Conservation (phyloP, 2,888 invertebrate genomes). For the Sphaerophoria rueppellii region DNA sequence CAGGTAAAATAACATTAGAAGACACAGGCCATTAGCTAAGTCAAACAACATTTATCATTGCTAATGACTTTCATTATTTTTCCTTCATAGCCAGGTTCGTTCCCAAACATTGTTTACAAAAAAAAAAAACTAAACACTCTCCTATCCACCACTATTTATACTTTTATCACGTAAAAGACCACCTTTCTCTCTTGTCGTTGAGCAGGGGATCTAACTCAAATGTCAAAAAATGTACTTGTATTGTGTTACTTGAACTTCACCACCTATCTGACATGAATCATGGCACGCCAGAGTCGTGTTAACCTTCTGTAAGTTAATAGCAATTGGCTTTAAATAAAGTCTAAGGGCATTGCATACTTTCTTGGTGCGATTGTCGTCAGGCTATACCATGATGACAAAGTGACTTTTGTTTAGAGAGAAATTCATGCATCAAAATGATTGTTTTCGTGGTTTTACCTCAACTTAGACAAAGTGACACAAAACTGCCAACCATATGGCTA, state of each 20-base stretch:
- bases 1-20: slow-evolving; percentile 64
- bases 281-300: slow-evolving; percentile 72
- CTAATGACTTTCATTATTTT: slow-evolving; percentile 73
- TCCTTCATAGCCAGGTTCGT: slow-evolving; percentile 54
- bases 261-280: slow-evolving; percentile 63
- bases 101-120: slow-evolving; percentile 55
- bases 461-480: slow-evolving; percentile 20
- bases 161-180: slow-evolving; percentile 27
- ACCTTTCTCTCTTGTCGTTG: slow-evolving; percentile 13
- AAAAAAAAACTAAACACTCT: slow-evolving; percentile 28
- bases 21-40: slow-evolving; percentile 57
- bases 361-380: slow-evolving; percentile 12
- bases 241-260: slow-evolving; percentile 19
- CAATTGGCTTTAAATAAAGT: slow-evolving; percentile 58
- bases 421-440: slow-evolving; percentile 4
- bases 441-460: slow-evolving; percentile 56
- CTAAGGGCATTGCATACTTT: slow-evolving; percentile 68
- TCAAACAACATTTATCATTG: slow-evolving; percentile 69
- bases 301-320: slow-evolving; percentile 71
- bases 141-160: slow-evolving; percentile 41
- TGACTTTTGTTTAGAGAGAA: not conserved
- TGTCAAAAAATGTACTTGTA: slow-evolving; percentile 38
- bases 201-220: slow-evolving; percentile 33
- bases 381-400: not conserved
- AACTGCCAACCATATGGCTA: slow-evolving; percentile 62